phyloP scores from a whole-genome alignment of 2,797 vertebrate species.

The Jordanella pulchra region DNA sequence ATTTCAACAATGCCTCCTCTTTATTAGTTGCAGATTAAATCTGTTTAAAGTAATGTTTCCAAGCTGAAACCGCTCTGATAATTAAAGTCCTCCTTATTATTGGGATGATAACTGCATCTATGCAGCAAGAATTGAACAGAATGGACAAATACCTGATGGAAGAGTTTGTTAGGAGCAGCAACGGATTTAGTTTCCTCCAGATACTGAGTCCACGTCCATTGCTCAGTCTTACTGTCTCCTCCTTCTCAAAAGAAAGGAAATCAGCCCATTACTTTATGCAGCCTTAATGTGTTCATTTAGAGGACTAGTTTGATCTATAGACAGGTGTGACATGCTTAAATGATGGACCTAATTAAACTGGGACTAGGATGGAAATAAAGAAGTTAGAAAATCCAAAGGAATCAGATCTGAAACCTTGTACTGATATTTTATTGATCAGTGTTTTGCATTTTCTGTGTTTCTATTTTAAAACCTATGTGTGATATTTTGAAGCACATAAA shows the following conservation, averaged over 20 bases:
- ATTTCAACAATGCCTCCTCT: not conserved
- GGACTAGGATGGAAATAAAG: not conserved
- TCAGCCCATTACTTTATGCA: not conserved
- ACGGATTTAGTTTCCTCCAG: slow-evolving; percentile 90
- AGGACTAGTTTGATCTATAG: not conserved
- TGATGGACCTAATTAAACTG: not conserved
- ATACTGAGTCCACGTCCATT: slow-evolving; percentile 92
- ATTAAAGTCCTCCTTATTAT: slow-evolving; percentile 1
- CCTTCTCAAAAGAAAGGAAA: slow-evolving; percentile 68
- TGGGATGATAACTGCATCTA: not conserved
- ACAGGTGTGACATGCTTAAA: not conserved
- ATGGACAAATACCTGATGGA: slow-evolving; percentile 86
- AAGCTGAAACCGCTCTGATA: slow-evolving; percentile 4
- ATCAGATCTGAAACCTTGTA: not conserved
- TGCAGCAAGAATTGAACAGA: slow-evolving; percentile 11
- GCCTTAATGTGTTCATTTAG: not conserved
- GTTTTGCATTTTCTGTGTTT: not conserved
- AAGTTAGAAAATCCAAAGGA: not conserved
- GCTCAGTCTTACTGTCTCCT: slow-evolving; percentile 85
- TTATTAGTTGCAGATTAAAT: not conserved
- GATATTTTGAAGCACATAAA: slow-evolving; percentile 2
- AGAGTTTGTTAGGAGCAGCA: slow-evolving; percentile 89
- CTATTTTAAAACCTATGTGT: not conserved
- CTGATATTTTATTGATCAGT: not conserved
- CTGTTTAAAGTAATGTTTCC: not conserved